A percentile compares a stretch with the other conserved stretches of the same genome.
These are phyloP conservation scores for Lemur catta DNA, from an alignment of 2,797 vertebrate species.

Conservation along the genomic window DNA sequence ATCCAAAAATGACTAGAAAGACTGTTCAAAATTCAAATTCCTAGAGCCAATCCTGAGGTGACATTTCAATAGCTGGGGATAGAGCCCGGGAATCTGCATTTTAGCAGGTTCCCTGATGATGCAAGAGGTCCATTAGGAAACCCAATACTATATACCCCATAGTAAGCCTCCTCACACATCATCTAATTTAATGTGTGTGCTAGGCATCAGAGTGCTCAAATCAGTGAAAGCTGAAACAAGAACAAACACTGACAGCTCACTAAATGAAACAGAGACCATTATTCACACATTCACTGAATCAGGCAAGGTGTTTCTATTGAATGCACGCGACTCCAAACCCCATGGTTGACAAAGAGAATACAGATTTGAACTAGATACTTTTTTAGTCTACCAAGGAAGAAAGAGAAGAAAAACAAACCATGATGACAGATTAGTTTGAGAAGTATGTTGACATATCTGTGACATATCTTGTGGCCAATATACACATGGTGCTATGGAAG, in stretches of 20 bases:
- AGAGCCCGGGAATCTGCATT: neutral
- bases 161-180: neutral
- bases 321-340: neutral
- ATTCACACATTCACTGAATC: neutral
- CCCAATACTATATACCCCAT: neutral
- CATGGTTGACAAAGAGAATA: neutral
- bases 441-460: neutral
- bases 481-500: neutral
- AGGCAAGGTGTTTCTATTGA: rapidly evolving
- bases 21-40: neutral
- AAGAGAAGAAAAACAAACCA: neutral
- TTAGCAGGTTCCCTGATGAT: neutral
- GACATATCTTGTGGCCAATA: neutral
- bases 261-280: neutral
- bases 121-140: neutral
- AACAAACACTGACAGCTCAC: neutral
- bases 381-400: neutral
- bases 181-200: neutral
- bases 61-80: neutral
- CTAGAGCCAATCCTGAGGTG: neutral
- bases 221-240: neutral
- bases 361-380: neutral
- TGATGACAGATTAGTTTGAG: neutral
- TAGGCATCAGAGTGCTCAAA: neutral
- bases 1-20: neutral